These are phyloP conservation scores for Noturus placidus DNA, from an alignment of 2,113 vertebrate species.

Conservation along the genomic window DNA sequence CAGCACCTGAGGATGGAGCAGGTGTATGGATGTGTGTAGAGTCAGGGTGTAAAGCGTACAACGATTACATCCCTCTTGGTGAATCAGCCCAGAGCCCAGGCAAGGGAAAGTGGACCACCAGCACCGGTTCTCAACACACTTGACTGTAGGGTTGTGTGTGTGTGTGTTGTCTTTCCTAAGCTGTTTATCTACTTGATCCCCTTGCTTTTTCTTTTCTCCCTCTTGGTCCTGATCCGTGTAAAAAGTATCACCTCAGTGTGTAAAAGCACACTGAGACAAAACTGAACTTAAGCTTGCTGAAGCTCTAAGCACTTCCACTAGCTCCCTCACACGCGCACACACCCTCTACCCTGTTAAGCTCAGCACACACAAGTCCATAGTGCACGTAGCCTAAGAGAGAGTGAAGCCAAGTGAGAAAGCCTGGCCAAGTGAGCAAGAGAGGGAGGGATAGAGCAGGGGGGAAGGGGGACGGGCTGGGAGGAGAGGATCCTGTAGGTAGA, in stretches of 20 bases:
- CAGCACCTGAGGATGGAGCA: constrained; percentile 52
- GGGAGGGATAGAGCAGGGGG: constrained; percentile 41
- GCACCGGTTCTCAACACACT: neutral
- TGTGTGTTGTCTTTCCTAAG: constrained; percentile 18
- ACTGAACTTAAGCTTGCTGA: constrained; percentile 38
- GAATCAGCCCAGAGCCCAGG: neutral
- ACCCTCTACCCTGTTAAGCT: constrained; percentile 27
- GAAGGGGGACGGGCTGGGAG: constrained; percentile 64
- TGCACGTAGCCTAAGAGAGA: constrained; percentile 66
- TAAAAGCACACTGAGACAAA: constrained; percentile 26
- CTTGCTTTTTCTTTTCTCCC: neutral
- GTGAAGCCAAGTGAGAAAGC: constrained; percentile 53
- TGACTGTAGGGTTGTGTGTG: neutral
- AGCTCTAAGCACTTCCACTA: constrained; percentile 24
- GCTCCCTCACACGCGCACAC: neutral
- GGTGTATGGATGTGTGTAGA: constrained; percentile 40
- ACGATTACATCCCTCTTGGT: constrained; percentile 47
- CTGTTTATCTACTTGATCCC: constrained; percentile 38
- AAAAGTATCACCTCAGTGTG: constrained; percentile 14
- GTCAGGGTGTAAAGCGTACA: constrained; percentile 12
- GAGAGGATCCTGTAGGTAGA: constrained; percentile 64
- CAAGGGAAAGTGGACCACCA: constrained; percentile 18
- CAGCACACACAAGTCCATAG: constrained; percentile 50
- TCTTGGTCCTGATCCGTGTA: constrained; percentile 17
- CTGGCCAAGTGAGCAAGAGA: constrained; percentile 40